These are phyloP conservation scores for Nephrotoma guestfalica DNA, from an alignment of 2,888 invertebrate genomes.

Conservation along the genomic window DNA sequence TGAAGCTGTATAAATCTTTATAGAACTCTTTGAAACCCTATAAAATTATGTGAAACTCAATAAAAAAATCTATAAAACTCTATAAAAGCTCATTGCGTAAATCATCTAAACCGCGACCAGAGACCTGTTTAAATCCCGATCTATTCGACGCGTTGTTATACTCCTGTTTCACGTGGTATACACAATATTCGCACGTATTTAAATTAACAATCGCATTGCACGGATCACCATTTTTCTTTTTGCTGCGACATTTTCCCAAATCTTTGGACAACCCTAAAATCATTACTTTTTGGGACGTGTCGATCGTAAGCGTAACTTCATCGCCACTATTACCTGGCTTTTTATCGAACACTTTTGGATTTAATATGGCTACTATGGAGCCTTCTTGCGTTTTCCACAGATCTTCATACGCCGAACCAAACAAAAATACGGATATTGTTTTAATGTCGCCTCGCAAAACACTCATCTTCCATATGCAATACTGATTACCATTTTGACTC, in stretches of 20 bases:
- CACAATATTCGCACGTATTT: slow-evolving; percentile 64
- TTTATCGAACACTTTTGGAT: slow-evolving; percentile 59
- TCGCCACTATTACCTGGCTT: slow-evolving; percentile 49
- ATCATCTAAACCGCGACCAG: slow-evolving; percentile 46
- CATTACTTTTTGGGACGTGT: slow-evolving; percentile 65
- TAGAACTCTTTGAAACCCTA: no score
- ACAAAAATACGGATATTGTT: slow-evolving; percentile 65
- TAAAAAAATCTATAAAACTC: no score
- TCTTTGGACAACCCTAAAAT: slow-evolving; percentile 79
- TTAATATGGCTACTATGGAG: slow-evolving; percentile 72
- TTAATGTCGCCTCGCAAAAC: slow-evolving; percentile 70
- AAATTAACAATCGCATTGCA: slow-evolving; percentile 64
- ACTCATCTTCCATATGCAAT: slow-evolving; percentile 71
- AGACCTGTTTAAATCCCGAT: slow-evolving; percentile 61
- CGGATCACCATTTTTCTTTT: slow-evolving; percentile 63
- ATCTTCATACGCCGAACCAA: slow-evolving; percentile 62
- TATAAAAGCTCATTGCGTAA: no score
- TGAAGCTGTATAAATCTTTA: no score
- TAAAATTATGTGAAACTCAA: no score
- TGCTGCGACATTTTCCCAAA: slow-evolving; percentile 60
- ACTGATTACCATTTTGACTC: slow-evolving; percentile 65
- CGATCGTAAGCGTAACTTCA: slow-evolving; percentile 60
- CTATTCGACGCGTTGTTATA: slow-evolving; percentile 65
- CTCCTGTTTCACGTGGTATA: slow-evolving; percentile 78
- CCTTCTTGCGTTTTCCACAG: slow-evolving; percentile 75